Percentiles rank a stretch among this genome's conserved stretches.
phyloP scores from a whole-genome alignment of 2,888 invertebrate species.

The Acanthosepion pharaonis region DNA sequence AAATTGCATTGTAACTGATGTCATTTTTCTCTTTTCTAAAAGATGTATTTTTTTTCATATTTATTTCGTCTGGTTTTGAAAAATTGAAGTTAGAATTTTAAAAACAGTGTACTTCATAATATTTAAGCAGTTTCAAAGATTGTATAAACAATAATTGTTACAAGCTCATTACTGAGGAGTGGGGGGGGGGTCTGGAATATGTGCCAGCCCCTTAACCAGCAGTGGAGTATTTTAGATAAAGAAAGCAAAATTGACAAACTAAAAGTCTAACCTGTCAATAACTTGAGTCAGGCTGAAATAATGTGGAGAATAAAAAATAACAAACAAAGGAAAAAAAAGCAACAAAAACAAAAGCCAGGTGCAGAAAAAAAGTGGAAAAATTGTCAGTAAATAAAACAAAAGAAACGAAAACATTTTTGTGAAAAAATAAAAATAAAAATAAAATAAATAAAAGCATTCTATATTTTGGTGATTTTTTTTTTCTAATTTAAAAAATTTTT shows the following conservation, averaged over 20 bases:
- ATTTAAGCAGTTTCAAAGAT: background rate
- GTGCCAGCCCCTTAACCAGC: background rate
- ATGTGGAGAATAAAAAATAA: constrained; percentile 11
- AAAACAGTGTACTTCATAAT: no score
- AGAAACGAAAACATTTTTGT: background rate
- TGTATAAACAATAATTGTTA: background rate
- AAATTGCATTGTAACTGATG: no score
- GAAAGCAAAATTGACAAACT: constrained; percentile 25
- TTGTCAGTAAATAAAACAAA: background rate
- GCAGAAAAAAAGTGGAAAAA: background rate
- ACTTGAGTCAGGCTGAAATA: constrained; percentile 44
- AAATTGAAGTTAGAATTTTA: background rate
- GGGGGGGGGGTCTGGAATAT: background rate
- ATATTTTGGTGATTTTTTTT: no score
- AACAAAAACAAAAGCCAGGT: background rate
- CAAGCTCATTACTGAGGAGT: background rate
- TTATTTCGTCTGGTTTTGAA: background rate
- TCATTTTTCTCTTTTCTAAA: no score
- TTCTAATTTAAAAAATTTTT: no score
- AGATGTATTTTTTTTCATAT: no score
- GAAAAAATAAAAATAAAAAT: background rate
- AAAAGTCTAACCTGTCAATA: constrained; percentile 43
- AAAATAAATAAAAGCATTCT: background rate
- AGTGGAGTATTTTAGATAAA: background rate
- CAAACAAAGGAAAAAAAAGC: background rate